phyloP scores from a whole-genome alignment of 2,113 vertebrate species.

The Prietella phreatophila region DNA sequence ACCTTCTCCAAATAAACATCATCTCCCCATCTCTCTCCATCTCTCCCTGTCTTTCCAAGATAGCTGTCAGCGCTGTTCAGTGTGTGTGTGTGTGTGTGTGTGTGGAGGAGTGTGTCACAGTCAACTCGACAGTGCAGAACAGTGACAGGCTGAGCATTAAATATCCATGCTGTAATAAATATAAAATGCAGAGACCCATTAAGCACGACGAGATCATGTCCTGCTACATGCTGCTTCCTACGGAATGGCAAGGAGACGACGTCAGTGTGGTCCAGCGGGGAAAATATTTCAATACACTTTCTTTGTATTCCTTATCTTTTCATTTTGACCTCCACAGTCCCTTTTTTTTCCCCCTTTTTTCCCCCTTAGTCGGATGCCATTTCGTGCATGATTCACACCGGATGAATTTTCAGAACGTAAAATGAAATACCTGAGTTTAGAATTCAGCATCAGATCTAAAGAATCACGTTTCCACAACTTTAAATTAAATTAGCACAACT shows the following conservation, averaged over 20 bases:
- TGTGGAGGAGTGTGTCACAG: neutral
- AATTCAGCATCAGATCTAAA: too few relatives aligned
- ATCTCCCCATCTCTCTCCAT: neutral
- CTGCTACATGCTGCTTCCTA: neutral
- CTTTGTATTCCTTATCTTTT: too few relatives aligned
- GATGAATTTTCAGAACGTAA: too few relatives aligned
- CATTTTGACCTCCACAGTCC: neutral
- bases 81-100: neutral
- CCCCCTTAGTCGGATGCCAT: neutral
- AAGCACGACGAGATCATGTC: neutral
- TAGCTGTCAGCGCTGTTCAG: neutral
- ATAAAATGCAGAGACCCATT: neutral
- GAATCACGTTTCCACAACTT: too few relatives aligned
- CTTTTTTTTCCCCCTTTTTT: too few relatives aligned
- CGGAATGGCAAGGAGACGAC: neutral
- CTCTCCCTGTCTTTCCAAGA: neutral
- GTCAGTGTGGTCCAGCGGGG: neutral
- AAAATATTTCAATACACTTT: neutral
- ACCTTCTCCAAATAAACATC: neutral
- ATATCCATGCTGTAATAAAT: constrained; percentile 7
- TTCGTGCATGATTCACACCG: neutral
- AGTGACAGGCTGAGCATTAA: neutral
- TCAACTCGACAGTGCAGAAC: neutral
- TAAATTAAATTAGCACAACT: too few relatives aligned
- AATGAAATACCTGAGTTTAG: too few relatives aligned